Evolutionary conservation across 2,113 vertebrate genomes (phyloP).

Genomic region (Pardalotus punctatus): DNA sequence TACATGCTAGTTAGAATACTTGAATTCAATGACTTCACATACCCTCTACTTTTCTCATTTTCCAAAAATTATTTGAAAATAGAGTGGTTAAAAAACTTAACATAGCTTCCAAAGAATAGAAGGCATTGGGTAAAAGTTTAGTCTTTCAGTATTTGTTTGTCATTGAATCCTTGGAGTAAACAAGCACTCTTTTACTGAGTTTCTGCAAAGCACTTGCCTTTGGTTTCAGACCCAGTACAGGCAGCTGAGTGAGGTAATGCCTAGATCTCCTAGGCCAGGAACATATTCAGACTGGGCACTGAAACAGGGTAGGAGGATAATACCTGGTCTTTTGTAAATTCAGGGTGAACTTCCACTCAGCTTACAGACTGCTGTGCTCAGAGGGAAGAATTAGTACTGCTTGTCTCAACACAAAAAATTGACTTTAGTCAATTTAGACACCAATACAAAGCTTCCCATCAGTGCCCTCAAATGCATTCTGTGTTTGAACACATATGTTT

Average conservation of each 20-base stretch:
- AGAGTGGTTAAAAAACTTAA: not conserved
- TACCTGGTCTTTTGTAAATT: slow-evolving; percentile 25
- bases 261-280: not conserved
- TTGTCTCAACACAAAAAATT: not conserved
- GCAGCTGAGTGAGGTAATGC: slow-evolving; percentile 3
- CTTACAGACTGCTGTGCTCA: not conserved
- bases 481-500: not conserved
- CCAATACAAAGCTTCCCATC: not conserved
- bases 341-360: not conserved
- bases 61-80: not conserved
- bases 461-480: not conserved
- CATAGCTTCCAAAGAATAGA: not conserved
- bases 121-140: not conserved
- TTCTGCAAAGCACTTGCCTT: slow-evolving; percentile 13
- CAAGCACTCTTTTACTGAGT: not conserved
- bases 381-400: not conserved
- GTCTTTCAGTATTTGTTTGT: not conserved
- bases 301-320: not conserved
- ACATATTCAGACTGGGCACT: not conserved
- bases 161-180: slow-evolving; percentile 8
- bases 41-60: not conserved
- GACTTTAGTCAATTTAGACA: not conserved
- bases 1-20: not conserved
- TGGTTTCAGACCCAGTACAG: not conserved
- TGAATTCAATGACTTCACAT: accelerated